phyloP scores from a whole-genome alignment of 1,140 invertebrate genomes.

The Hypothenemus hampei region DNA sequence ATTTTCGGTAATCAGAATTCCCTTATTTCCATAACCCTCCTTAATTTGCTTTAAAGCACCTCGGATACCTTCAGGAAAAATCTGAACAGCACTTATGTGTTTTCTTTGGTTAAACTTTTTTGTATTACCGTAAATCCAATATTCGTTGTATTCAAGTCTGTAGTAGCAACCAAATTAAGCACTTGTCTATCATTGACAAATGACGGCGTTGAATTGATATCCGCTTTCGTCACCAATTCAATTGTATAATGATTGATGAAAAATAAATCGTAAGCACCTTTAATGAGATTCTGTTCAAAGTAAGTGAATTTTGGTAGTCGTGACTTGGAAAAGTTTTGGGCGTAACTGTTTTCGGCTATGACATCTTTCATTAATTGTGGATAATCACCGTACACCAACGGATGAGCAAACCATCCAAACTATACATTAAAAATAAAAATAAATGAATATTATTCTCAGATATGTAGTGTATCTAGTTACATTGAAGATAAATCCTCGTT shows the following conservation, averaged over 20 bases:
- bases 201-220: slow-evolving; percentile 2
- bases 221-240: background rate
- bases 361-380: slow-evolving; percentile 55
- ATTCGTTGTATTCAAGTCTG: background rate
- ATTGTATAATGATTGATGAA: slow-evolving; percentile 9
- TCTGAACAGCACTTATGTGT: background rate
- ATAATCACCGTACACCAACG: slow-evolving; percentile 61
- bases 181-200: slow-evolving; percentile 12
- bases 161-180: background rate
- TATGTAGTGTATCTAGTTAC: slow-evolving; percentile 3
- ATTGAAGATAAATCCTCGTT: slow-evolving; percentile 11
- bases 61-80: slow-evolving; percentile 46
- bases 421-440: slow-evolving; percentile 29
- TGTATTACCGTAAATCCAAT: slow-evolving; percentile 1
- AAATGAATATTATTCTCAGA: background rate
- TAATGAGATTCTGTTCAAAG: slow-evolving; percentile 53
- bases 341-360: slow-evolving; percentile 51
- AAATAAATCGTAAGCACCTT: slow-evolving; percentile 36
- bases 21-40: slow-evolving; percentile 55
- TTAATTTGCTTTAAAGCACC: slow-evolving; percentile 59
- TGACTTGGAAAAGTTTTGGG: slow-evolving; percentile 54
- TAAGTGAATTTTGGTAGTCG: slow-evolving; percentile 40
- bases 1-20: slow-evolving; percentile 68
- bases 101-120: background rate
- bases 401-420: slow-evolving; percentile 58